phyloP scores from a whole-genome alignment of 1,140 invertebrate genomes.

The Linepithema humile region DNA sequence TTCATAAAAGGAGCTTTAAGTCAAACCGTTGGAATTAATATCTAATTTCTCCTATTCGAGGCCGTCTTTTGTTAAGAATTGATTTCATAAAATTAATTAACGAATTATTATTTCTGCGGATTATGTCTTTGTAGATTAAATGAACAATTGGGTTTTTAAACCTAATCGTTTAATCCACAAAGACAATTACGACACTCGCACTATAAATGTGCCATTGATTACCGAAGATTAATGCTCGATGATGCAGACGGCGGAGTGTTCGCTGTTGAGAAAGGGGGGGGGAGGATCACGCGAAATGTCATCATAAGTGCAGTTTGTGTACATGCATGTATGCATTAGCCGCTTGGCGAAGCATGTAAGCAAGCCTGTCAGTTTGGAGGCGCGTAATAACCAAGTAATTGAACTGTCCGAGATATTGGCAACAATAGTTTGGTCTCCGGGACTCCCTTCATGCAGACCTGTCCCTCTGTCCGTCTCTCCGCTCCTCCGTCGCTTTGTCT shows the following conservation, averaged over 20 bases:
- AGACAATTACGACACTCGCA: not conserved
- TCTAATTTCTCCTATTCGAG: not conserved
- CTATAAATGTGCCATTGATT: constrained; percentile 27
- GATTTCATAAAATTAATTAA: not conserved
- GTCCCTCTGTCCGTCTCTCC: constrained; percentile 35
- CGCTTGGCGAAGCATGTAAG: constrained; percentile 72
- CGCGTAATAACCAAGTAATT: constrained; percentile 81
- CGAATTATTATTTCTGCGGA: not conserved
- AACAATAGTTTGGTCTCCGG: constrained; percentile 66
- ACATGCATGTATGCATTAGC: constrained; percentile 68
- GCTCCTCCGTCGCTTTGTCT: constrained; percentile 46
- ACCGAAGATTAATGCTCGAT: constrained; percentile 41
- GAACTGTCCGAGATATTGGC: constrained; percentile 77
- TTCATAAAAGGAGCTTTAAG: not conserved
- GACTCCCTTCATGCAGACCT: constrained; percentile 46
- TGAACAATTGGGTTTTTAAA: constrained; percentile 11
- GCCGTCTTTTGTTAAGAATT: not conserved
- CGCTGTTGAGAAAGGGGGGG: not conserved
- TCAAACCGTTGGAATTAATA: not conserved
- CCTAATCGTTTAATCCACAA: not conserved
- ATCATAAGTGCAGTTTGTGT: constrained; percentile 58
- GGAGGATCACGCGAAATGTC: constrained; percentile 39
- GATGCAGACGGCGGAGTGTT: constrained; percentile 40
- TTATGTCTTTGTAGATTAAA: not conserved
- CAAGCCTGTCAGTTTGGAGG: constrained; percentile 75